Percentiles rank a stretch among this genome's conserved stretches.
phyloP scores from a whole-genome alignment of 2,797 vertebrate species.

The Malacoraja senta region DNA sequence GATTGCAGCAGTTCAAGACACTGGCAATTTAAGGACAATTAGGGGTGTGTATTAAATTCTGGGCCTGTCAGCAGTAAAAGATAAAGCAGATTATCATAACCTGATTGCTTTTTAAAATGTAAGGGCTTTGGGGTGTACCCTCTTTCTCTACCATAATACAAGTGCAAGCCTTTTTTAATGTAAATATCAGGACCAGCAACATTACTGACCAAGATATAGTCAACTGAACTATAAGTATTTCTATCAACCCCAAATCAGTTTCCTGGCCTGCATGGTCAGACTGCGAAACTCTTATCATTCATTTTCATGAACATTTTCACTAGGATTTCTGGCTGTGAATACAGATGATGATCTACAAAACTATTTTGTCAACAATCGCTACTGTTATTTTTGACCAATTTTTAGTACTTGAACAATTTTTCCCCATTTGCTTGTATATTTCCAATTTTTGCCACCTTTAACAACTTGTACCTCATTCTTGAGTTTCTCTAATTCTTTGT shows the following conservation, averaged over 20 bases:
- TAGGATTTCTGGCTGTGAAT: background rate
- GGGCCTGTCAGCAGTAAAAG: too few relatives aligned
- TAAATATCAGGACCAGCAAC: background rate
- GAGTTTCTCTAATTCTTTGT: conserved; percentile 80
- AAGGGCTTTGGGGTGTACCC: background rate
- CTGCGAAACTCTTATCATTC: background rate
- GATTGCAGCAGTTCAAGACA: too few relatives aligned
- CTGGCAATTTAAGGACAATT: too few relatives aligned
- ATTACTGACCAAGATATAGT: background rate
- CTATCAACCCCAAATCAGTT: background rate
- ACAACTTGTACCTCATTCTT: conserved; percentile 71
- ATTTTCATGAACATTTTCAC: background rate
- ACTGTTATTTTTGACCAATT: background rate
- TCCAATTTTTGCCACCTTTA: background rate
- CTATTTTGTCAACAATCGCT: background rate
- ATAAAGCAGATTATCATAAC: background rate
- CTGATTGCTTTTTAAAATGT: background rate
- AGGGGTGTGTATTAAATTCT: too few relatives aligned
- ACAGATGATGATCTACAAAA: background rate
- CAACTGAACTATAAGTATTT: too few relatives aligned
- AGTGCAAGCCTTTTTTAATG: background rate
- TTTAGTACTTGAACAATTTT: too few relatives aligned
- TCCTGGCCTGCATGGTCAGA: background rate
- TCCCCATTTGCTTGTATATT: background rate
- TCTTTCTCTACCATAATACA: background rate